Conservation (phyloP, 2,797 vertebrate species). For the Saxicola maurus region DNA sequence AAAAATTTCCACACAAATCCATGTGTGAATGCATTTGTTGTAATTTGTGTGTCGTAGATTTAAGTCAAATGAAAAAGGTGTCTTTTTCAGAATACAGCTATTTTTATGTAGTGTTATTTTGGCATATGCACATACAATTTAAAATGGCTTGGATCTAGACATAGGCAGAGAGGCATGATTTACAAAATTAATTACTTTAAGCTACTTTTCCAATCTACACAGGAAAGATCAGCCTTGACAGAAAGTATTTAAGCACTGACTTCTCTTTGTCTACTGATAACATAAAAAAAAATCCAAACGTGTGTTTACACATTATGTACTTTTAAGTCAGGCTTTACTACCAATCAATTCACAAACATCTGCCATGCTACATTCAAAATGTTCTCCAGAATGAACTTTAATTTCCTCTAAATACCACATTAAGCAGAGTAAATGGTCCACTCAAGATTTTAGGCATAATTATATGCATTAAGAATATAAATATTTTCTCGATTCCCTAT, state of each 20-base stretch:
- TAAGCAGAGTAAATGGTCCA: slow-evolving; percentile 56
- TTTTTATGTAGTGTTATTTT: neutral
- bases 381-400: slow-evolving; percentile 55
- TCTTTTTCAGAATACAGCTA: neutral
- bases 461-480: slow-evolving; percentile 56
- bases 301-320: slow-evolving; percentile 14
- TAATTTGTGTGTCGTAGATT: neutral
- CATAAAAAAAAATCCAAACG: neutral
- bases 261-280: neutral
- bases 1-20: neutral
- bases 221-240: neutral
- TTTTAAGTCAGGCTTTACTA: slow-evolving; percentile 20
- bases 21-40: neutral
- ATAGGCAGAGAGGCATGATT: neutral
- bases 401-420: slow-evolving; percentile 62
- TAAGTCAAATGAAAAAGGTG: neutral
- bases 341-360: slow-evolving; percentile 50
- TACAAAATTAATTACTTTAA: neutral
- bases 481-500: slow-evolving; percentile 48
- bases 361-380: slow-evolving; percentile 39
- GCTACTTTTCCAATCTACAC: neutral
- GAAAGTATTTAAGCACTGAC: neutral
- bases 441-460: slow-evolving; percentile 56
- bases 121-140: neutral
- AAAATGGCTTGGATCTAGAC: neutral